Evolutionary conservation across 2,797 vertebrate species (phyloP).

Genomic region (Tragelaphus eurycerus): DNA sequence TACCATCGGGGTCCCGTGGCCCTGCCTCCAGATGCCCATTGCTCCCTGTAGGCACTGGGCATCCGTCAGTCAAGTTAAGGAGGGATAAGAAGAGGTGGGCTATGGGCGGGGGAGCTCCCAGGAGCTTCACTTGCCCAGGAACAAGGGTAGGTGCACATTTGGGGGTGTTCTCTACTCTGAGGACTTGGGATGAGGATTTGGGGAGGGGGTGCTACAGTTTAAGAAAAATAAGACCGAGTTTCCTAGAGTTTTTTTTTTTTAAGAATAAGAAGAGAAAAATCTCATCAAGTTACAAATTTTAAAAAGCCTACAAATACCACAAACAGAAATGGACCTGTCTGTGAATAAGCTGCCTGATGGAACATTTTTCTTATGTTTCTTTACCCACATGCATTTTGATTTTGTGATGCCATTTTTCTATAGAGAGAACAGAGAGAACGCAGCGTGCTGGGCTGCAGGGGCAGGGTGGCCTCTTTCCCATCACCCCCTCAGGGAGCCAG

Average conservation of each 20-base stretch:
- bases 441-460: accelerated
- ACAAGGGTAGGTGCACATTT: too few relatives aligned
- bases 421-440: too few relatives aligned
- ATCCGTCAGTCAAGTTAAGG: neutral
- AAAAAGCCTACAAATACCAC: neutral
- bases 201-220: neutral
- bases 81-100: neutral
- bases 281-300: neutral
- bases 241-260: neutral
- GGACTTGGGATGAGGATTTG: neutral
- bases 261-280: neutral
- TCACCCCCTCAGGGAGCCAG: neutral
- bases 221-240: neutral
- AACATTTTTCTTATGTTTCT: neutral
- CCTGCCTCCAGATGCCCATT: neutral
- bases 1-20: neutral
- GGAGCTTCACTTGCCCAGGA: neutral
- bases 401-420: neutral
- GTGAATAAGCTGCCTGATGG: neutral
- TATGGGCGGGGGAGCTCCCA: neutral
- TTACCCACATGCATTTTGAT: neutral
- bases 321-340: neutral
- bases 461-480: neutral
- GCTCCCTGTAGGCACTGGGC: neutral
- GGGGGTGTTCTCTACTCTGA: neutral